phyloP scores from a whole-genome alignment of 2,797 vertebrate genomes.

The Pipistrellus pygmaeus region DNA sequence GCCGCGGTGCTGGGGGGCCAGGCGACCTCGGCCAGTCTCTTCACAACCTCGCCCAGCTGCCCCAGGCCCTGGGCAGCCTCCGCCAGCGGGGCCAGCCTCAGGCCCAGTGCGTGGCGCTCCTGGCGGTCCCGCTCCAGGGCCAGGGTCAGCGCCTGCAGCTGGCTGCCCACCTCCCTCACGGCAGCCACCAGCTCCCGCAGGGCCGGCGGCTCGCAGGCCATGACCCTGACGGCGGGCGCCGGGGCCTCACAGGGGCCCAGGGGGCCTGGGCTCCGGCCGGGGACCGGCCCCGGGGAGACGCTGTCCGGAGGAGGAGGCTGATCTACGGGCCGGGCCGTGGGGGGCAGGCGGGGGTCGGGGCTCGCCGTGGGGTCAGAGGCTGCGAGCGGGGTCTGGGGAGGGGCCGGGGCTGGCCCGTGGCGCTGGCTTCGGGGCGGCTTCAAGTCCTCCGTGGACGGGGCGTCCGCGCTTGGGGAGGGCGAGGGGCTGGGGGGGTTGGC shows the following conservation, averaged over 20 bases:
- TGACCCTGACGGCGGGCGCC: slow-evolving; percentile 60
- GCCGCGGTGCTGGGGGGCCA: slow-evolving; percentile 14
- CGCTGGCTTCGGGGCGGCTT: not conserved
- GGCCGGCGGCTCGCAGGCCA: slow-evolving; percentile 80
- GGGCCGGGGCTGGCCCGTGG: not conserved
- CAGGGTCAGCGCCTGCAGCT: slow-evolving; percentile 65
- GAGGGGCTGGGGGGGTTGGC: not conserved
- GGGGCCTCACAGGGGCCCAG: slow-evolving; percentile 61
- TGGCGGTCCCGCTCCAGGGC: slow-evolving; percentile 66
- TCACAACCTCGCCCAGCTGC: slow-evolving; percentile 63
- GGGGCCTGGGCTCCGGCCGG: not conserved
- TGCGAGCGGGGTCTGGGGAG: not conserved
- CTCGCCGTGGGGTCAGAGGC: not conserved
- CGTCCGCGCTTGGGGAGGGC: not conserved
- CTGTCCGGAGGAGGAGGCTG: not conserved
- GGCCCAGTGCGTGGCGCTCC: slow-evolving; percentile 61
- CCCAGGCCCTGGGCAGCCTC: slow-evolving; percentile 71
- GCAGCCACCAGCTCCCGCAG: slow-evolving; percentile 75
- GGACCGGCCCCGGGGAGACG: not conserved
- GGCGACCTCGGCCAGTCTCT: slow-evolving; percentile 56
- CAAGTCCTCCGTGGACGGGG: not conserved
- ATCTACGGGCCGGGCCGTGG: not conserved
- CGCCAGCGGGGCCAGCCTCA: slow-evolving; percentile 62
- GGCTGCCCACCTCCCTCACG: slow-evolving; percentile 66
- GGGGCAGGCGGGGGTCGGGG: not conserved